phyloP scores from a whole-genome alignment of 2,113 vertebrate genomes.

The Grus americana region DNA sequence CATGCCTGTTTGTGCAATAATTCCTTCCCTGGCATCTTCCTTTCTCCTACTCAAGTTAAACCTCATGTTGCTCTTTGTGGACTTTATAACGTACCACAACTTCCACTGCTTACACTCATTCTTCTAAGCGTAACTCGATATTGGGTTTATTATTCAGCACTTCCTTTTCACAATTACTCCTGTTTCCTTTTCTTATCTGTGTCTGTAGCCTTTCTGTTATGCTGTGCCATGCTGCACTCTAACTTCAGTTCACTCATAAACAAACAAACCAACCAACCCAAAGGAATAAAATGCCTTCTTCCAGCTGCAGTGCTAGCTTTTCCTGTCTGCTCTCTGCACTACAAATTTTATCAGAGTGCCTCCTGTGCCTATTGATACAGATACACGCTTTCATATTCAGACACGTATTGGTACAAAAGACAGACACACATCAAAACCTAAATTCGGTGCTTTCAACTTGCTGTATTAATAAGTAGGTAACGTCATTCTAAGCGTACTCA shows the following conservation, averaged over 20 bases:
- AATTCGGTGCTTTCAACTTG: neutral
- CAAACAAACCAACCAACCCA: neutral
- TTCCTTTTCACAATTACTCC: neutral
- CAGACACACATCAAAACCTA: neutral
- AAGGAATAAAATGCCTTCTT: neutral
- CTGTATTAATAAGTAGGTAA: neutral
- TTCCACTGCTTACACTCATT: neutral
- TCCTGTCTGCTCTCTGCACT: neutral
- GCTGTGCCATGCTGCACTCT: neutral
- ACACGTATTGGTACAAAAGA: neutral
- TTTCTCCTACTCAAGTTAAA: neutral
- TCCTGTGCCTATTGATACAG: neutral
- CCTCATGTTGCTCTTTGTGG: neutral
- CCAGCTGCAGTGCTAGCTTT: neutral
- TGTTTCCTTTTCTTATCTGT: neutral
- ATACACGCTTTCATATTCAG: neutral
- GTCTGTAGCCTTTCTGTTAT: neutral
- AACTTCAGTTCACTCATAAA: neutral
- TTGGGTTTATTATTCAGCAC: neutral
- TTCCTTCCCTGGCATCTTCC: neutral
- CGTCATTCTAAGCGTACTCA: neutral
- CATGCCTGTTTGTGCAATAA: neutral
- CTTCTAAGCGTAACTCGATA: neutral
- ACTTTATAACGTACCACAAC: neutral
- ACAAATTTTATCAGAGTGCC: neutral